Base-by-base conservation (phyloP, 2,888 invertebrate species). In the Apocheima hispidaria region DNA sequence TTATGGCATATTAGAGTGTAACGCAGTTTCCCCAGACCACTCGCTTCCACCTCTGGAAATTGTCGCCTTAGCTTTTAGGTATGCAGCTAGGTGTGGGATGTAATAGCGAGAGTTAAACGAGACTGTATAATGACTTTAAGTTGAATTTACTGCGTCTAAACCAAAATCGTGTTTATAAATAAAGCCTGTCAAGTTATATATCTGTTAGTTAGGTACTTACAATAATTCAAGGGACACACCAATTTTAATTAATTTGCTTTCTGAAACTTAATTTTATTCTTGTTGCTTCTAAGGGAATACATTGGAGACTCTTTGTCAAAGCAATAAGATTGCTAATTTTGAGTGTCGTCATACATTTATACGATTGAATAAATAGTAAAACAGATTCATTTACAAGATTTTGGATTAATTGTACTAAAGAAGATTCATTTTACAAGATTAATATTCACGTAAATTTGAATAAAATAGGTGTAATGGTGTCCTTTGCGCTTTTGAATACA, bases 401-500 rank as follows among this genome's bases (percentile, higher is more conserved):
- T 12, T 12, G 21, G 4, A n/a, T 12, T 12, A n/a, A 20, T 12
- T 43, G 28, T 44, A n/a, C 2, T 10, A 21, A 2, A n/a, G 4
- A 1, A n/a, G 10, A 40, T 4, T 40, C 1, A 40, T 40, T 18
- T 20, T 21, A 12, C 20, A 4, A 40, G 16, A 40, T 20, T 40
- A 18, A 23, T 50, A n/a, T 52, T 20, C 20, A 33, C 28, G n/a
- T 21, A 20, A 28, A 49, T 50, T 36, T 28, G 26, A 66, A 59
- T 35, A 35, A 46, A 26, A 54, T 56, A 50, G 33, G 52, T 60
- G 48, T 56, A 20, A 48, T 68, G 48, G 63, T 74, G 71, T 79
- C 72, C 77, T 78, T 84, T 87, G 84, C 79, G 79, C 83, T 86
- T 87, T 87, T 87, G 81, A 84, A 80, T 71, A 73, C 69, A 67